These are phyloP conservation scores for Apostichopus japonicus DNA, from an alignment of 35 echinoderm and acorn worm species.

Conservation along the genomic window DNA sequence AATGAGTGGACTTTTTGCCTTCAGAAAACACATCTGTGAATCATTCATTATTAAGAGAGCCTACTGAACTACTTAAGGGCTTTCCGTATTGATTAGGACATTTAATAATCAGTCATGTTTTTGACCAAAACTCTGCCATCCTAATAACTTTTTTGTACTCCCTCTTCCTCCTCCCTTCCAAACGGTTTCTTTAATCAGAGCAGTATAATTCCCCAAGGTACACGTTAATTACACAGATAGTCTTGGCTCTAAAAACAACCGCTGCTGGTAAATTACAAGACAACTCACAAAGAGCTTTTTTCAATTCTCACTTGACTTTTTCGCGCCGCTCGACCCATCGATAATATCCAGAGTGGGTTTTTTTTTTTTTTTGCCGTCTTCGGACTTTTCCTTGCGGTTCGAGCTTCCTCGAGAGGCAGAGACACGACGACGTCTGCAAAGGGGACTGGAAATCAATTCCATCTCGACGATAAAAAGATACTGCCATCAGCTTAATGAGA, in stretches of 20 bases:
- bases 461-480: neutral
- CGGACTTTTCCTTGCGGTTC: slow-evolving; percentile 1
- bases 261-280: neutral
- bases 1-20: too few species aligned
- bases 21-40: too few species aligned
- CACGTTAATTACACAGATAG: slow-evolving; percentile 21
- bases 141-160: neutral
- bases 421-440: slow-evolving; percentile 12
- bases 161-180: neutral
- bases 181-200: slow-evolving; percentile 15
- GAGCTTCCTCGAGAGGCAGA: neutral
- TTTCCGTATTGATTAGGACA: too few species aligned
- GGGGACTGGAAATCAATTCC: slow-evolving; percentile 26
- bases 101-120: neutral
- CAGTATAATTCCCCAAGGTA: neutral
- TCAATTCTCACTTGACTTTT: neutral
- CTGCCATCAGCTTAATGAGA: slow-evolving; percentile 10
- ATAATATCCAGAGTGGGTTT: neutral
- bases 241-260: slow-evolving; percentile 6
- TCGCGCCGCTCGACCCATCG: neutral
- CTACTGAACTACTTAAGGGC: too few species aligned
- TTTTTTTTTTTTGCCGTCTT: neutral
- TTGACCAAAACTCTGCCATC: neutral
- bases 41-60: too few species aligned
- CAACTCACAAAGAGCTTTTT: neutral